A percentile compares a stretch with the other conserved stretches of the same genome.
These are phyloP conservation scores for Eulimnadia texana DNA, from an alignment of 1,140 invertebrate genomes.

Conservation along the genomic window DNA sequence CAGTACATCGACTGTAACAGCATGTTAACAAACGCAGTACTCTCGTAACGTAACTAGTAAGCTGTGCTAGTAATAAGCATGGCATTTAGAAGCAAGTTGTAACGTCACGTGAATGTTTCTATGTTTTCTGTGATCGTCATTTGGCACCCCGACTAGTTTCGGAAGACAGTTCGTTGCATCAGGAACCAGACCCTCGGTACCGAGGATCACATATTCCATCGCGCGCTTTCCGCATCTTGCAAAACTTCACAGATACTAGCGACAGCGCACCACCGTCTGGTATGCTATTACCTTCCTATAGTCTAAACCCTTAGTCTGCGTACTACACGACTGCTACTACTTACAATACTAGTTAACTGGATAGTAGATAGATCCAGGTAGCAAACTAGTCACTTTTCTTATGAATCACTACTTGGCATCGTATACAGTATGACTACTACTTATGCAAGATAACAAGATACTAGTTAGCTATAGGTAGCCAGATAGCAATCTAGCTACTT, in stretches of 20 bases:
- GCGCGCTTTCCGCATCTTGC: constrained; percentile 47
- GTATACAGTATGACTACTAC: no score
- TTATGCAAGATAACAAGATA: no score
- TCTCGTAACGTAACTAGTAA: not conserved
- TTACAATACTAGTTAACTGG: no score
- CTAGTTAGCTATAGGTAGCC: no score
- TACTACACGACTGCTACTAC: constrained; percentile 2
- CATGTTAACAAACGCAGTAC: no score
- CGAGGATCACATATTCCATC: constrained; percentile 51
- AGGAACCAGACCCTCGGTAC: constrained; percentile 46
- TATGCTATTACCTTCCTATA: not conserved
- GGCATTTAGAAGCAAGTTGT: not conserved
- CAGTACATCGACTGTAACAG: not conserved
- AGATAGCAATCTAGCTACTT: no score
- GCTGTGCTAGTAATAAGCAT: constrained; percentile 3
- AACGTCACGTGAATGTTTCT: not conserved
- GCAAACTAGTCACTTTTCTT: no score
- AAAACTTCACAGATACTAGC: constrained; percentile 27
- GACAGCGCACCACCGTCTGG: constrained; percentile 8
- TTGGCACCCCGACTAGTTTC: not conserved
- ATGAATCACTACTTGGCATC: no score
- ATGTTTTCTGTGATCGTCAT: not conserved
- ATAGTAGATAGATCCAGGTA: no score
- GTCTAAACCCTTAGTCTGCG: not conserved
- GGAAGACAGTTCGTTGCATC: constrained; percentile 37